A percentile compares a stretch with the other conserved stretches of the same genome.
These are phyloP conservation scores for Lepidurus apus DNA, from an alignment of 1,140 invertebrate species.

Conservation along the genomic window DNA sequence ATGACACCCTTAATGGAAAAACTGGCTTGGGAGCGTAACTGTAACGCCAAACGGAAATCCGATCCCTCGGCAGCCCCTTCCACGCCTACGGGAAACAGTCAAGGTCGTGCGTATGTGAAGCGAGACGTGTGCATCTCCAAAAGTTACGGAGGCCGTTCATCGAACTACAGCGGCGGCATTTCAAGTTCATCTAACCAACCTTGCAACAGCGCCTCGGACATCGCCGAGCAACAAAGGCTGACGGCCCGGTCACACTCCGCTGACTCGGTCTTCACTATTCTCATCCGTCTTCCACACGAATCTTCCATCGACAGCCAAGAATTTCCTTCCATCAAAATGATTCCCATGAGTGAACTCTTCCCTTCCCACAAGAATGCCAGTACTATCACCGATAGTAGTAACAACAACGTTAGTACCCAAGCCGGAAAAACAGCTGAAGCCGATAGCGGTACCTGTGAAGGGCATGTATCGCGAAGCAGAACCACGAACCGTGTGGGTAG, in stretches of 20 bases:
- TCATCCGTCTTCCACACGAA: slow-evolving; percentile 68
- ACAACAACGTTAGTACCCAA: neutral
- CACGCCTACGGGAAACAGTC: slow-evolving; percentile 41
- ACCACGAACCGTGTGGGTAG: neutral
- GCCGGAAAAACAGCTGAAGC: neutral
- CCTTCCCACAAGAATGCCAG: neutral
- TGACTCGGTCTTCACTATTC: slow-evolving; percentile 73
- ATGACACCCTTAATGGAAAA: slow-evolving; percentile 46
- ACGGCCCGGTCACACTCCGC: slow-evolving; percentile 43
- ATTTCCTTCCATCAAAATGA: slow-evolving; percentile 76
- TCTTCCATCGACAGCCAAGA: slow-evolving; percentile 45
- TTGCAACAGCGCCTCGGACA: neutral
- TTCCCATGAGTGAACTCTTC: slow-evolving; percentile 52
- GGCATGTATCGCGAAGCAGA: neutral
- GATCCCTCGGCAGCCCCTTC: slow-evolving; percentile 42
- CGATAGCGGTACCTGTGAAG: neutral
- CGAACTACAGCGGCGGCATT: slow-evolving; percentile 34
- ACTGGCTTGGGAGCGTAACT: slow-evolving; percentile 36
- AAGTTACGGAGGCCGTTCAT: slow-evolving; percentile 36
- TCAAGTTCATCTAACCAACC: slow-evolving; percentile 12
- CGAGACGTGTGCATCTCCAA: slow-evolving; percentile 36
- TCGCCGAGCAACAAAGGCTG: slow-evolving; percentile 43
- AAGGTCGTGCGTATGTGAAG: slow-evolving; percentile 44
- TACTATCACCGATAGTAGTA: neutral
- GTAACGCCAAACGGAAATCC: slow-evolving; percentile 19